Conservation (phyloP, 1,140 invertebrate genomes). For the Drosophila rhopaloa region DNA sequence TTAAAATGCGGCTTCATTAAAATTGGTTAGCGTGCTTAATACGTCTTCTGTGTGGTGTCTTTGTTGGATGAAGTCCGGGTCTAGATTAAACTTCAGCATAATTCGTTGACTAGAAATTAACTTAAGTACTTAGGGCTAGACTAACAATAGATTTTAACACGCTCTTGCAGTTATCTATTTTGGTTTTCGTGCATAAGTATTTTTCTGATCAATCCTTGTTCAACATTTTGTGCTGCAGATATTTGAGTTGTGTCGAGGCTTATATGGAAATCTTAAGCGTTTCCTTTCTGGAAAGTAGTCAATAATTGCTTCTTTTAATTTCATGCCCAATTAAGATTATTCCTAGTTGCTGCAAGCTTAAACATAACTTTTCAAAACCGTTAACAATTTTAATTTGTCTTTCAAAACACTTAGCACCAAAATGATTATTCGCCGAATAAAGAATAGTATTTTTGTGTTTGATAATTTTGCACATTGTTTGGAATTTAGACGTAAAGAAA, state of each 20-base stretch:
- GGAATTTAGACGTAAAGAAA: slow-evolving; percentile 58
- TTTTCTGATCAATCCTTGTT: slow-evolving; percentile 46
- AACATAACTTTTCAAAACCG: slow-evolving; percentile 55
- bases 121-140: slow-evolving; percentile 71
- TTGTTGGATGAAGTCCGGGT: slow-evolving; percentile 30
- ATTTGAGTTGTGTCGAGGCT: slow-evolving; percentile 26
- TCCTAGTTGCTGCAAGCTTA: slow-evolving; percentile 68
- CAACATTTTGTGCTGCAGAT: slow-evolving; percentile 55
- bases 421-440: slow-evolving; percentile 67
- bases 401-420: slow-evolving; percentile 78
- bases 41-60: slow-evolving; percentile 21
- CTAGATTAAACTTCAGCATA: slow-evolving; percentile 71
- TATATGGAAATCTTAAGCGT: slow-evolving; percentile 22
- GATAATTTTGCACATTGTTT: slow-evolving; percentile 55
- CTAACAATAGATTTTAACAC: slow-evolving; percentile 55
- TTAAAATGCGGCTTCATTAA: slow-evolving; percentile 68
- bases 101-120: slow-evolving; percentile 83
- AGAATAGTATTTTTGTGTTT: slow-evolving; percentile 32
- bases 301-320: slow-evolving; percentile 41
- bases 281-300: slow-evolving; percentile 45
- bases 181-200: slow-evolving; percentile 66
- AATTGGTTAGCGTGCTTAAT: slow-evolving; percentile 68
- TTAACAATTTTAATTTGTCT: slow-evolving; percentile 61
- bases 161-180: slow-evolving; percentile 50
- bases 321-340: slow-evolving; percentile 5